These are phyloP conservation scores for Synodontis membranacea DNA, from an alignment of 2,113 vertebrate genomes.

Conservation along the genomic window DNA sequence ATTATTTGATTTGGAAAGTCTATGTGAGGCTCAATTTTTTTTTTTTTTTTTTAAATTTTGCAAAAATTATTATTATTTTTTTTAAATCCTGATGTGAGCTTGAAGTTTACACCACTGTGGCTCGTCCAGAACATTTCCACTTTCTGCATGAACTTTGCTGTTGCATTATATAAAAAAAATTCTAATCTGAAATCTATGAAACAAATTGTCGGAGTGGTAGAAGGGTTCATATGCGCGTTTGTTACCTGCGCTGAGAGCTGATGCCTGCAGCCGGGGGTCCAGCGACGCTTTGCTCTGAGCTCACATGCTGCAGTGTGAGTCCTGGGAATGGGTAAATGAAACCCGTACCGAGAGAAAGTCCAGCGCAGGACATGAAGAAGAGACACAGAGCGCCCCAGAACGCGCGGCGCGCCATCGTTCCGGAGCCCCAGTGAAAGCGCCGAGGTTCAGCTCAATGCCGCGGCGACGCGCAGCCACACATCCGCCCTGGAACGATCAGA, in stretches of 20 bases:
- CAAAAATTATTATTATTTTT: too few relatives aligned
- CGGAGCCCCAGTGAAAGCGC: background rate
- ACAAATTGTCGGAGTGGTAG: too few relatives aligned
- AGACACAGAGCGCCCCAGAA: constrained; percentile 57
- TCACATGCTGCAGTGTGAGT: constrained; percentile 65
- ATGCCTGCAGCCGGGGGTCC: constrained; percentile 63
- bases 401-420: constrained; percentile 50
- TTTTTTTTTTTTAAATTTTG: too few relatives aligned
- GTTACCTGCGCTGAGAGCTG: constrained; percentile 66
- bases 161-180: too few relatives aligned
- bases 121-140: background rate
- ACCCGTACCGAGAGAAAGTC: constrained; percentile 63
- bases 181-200: background rate
- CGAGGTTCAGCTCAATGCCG: background rate
- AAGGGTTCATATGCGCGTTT: background rate
- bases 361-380: constrained; percentile 59
- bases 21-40: background rate
- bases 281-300: constrained; percentile 60
- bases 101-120: background rate
- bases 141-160: background rate
- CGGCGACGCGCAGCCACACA: background rate
- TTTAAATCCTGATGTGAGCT: background rate
- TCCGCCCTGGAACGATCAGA: background rate
- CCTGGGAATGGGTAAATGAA: constrained; percentile 71
- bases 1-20: background rate